Evolutionary conservation across 2,888 invertebrate species (phyloP).

Genomic region (Tanypteryx hageni): DNA sequence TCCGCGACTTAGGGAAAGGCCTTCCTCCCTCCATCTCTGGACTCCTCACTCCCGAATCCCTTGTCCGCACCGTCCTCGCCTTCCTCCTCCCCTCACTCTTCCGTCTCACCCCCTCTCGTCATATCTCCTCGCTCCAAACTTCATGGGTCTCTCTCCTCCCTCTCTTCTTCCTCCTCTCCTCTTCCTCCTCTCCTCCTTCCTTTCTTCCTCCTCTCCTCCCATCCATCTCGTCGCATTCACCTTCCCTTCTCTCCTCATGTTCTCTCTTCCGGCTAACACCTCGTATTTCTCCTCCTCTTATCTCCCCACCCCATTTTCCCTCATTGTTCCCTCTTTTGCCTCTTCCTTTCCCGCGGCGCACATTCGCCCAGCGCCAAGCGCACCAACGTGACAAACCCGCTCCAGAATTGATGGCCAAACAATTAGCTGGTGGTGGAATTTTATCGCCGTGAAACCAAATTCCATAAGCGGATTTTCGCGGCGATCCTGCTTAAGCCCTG

Average conservation of each 20-base stretch:
- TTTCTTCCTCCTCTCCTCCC: slow-evolving; percentile 21
- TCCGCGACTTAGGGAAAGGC: background rate
- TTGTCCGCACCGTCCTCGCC: background rate
- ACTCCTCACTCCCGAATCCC: background rate
- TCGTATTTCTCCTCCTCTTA: background rate
- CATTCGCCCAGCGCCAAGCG: background rate
- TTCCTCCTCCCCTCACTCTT: background rate
- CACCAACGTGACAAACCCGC: background rate
- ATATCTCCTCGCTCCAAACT: too few relatives aligned
- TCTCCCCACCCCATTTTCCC: background rate
- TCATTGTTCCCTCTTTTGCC: background rate
- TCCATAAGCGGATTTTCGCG: background rate
- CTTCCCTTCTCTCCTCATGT: too few relatives aligned
- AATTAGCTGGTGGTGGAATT: background rate
- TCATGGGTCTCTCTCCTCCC: too few relatives aligned
- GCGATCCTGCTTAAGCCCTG: background rate
- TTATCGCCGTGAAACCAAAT: background rate
- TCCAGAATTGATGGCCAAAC: background rate
- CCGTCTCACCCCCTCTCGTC: too few relatives aligned
- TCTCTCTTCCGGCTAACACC: background rate
- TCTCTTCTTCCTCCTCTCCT: too few relatives aligned
- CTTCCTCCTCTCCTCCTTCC: background rate
- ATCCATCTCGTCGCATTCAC: background rate
- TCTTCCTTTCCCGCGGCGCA: background rate
- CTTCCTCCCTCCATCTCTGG: background rate